phyloP scores from a whole-genome alignment of 2,797 vertebrate species.

The Anas flavirostris region DNA sequence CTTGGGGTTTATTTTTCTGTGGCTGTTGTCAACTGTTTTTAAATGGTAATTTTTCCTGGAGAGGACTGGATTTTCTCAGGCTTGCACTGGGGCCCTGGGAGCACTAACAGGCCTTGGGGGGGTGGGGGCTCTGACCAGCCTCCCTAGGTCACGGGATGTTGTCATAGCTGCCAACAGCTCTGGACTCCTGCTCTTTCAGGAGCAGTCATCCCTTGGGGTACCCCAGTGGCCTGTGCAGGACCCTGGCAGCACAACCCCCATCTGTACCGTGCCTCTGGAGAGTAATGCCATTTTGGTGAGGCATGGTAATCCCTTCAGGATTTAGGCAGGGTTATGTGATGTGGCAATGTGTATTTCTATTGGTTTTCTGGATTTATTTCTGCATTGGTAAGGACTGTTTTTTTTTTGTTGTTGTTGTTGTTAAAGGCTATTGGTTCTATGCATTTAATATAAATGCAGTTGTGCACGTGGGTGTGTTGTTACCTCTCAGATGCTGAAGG shows the following conservation, averaged over 20 bases:
- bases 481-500: neutral
- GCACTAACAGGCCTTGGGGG: neutral
- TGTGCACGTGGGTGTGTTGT: neutral
- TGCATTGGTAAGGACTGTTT: neutral
- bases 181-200: neutral
- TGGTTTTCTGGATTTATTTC: neutral
- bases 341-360: neutral
- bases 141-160: too few relatives aligned
- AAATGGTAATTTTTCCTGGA: neutral
- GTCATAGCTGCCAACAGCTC: neutral
- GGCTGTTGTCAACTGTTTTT: neutral
- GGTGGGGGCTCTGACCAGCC: neutral
- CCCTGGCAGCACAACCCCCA: neutral
- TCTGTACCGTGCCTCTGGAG: neutral
- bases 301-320: neutral
- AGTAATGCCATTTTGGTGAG: neutral
- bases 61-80: neutral
- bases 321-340: neutral
- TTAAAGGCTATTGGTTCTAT: neutral
- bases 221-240: neutral
- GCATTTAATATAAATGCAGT: neutral
- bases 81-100: neutral
- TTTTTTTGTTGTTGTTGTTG: neutral
- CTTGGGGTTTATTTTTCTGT: neutral
- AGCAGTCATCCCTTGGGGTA: neutral